phyloP scores from a whole-genome alignment of 2,113 vertebrate genomes.

The Notothenia rossii region DNA sequence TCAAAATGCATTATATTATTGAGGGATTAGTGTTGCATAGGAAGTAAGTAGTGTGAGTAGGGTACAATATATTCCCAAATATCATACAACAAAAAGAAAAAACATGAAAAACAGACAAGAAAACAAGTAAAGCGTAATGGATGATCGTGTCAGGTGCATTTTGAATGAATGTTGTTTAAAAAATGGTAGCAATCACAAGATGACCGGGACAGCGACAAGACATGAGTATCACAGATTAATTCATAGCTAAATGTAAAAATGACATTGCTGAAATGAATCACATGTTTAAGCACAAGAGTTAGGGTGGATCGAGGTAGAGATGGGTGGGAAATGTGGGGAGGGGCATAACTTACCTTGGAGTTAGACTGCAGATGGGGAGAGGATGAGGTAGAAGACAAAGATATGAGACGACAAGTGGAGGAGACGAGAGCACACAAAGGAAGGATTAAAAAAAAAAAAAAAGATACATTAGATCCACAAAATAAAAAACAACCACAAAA shows the following conservation, averaged over 20 bases:
- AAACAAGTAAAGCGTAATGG: constrained; percentile 11
- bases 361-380: constrained; percentile 90
- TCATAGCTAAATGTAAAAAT: constrained; percentile 45
- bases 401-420: constrained; percentile 53
- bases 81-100: constrained; percentile 11
- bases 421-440: constrained; percentile 63
- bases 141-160: constrained; percentile 26
- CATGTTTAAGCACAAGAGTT: constrained; percentile 37
- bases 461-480: constrained; percentile 69
- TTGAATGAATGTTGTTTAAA: constrained; percentile 38
- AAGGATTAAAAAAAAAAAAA: constrained; percentile 50
- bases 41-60: constrained; percentile 3
- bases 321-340: constrained; percentile 15
- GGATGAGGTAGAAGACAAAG: constrained; percentile 64
- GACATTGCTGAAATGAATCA: constrained; percentile 36
- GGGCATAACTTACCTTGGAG: constrained; percentile 87
- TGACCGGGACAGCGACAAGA: constrained; percentile 25
- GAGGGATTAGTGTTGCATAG: background rate
- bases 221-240: constrained; percentile 41
- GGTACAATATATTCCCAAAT: constrained; percentile 4
- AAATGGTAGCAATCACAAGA: constrained; percentile 40
- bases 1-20: background rate
- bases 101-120: constrained; percentile 20
- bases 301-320: constrained; percentile 21
- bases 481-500: constrained; percentile 46